Evolutionary conservation across 2,888 invertebrate genomes (phyloP), one percentile per base, ranked within the genome.

Genomic region (Ennomos erosarius): DNA sequence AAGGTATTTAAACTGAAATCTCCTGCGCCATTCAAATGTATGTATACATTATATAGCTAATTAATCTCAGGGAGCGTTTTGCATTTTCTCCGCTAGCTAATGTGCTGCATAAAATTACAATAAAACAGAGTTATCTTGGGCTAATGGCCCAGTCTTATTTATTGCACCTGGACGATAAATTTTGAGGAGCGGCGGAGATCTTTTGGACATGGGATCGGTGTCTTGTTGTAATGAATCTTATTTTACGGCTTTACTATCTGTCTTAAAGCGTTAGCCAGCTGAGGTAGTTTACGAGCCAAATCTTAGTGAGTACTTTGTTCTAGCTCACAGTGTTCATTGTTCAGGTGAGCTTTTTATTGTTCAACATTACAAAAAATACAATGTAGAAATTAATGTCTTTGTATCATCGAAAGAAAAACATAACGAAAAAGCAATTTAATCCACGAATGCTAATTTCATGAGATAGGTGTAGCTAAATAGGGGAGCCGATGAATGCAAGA

Each of bases 21-120:
- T 60, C 59, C 43, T 52, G 48, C 51, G 40, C 65, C 59, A 55
- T 67, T 62, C 60, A 63, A 55, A 55, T 44, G 46, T 51, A 63
- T 54, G 56, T 67, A 55, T 58, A 11, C 52, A 50, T 49, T 60
- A 51, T 57, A 55, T 49, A 50, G 52, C 67, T 68, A 70, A 71
- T 70, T 70, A 71, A 69, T 71, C 71, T 65, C 47, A 26, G 40
- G 45, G 57, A 57, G 55, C 48, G 66, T 69, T 72, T 68, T 66
- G 68, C 65, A 70, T 70, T 70, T 67, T 67, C 68, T 62, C 67
- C 55, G 50, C 53, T 59, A 63, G 74, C 77, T 85, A 85, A 84
- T 81, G 82, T 79, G 75, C 73, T 74, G 85, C 81, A 87, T 87
- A 87, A 71, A 70, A 71, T 87, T 82, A 84, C 85, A 79, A 85